Conservation (phyloP, 1,140 invertebrate genomes). For the Listronotus bonariensis region DNA sequence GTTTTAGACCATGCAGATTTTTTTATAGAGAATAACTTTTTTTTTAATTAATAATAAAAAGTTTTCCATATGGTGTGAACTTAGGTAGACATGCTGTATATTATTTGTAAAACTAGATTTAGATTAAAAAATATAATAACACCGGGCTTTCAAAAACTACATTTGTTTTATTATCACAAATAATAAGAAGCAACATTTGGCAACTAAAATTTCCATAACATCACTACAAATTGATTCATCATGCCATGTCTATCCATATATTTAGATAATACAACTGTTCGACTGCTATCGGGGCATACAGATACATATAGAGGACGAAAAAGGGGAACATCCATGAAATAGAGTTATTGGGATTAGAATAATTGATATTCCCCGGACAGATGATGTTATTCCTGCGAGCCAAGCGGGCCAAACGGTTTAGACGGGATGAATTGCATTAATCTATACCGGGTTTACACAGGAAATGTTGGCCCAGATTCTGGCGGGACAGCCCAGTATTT, state of each 20-base stretch:
- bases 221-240: background rate
- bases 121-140: too few species aligned
- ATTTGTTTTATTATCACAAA: too few species aligned
- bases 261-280: constrained; percentile 22
- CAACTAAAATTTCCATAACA: background rate
- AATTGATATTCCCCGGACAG: constrained; percentile 26
- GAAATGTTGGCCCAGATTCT: constrained; percentile 2
- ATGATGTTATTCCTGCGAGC: constrained; percentile 23
- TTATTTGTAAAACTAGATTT: too few species aligned
- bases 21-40: too few species aligned
- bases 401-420: constrained; percentile 7
- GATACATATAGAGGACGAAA: constrained; percentile 14
- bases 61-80: too few species aligned
- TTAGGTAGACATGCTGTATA: too few species aligned
- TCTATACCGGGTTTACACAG: constrained; percentile 5
- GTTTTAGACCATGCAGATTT: too few species aligned
- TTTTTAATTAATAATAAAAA: too few species aligned
- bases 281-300: constrained; percentile 8
- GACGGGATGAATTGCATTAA: constrained; percentile 14
- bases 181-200: too few species aligned
- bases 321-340: constrained; percentile 22
- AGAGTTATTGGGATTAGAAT: constrained; percentile 27
- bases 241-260: constrained; percentile 1
- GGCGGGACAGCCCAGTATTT: background rate
- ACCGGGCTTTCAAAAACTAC: too few species aligned